A percentile compares a stretch with the other conserved stretches of the same genome.
phyloP scores from a whole-genome alignment of 2,888 invertebrate genomes.

The Cantharis nigra region DNA sequence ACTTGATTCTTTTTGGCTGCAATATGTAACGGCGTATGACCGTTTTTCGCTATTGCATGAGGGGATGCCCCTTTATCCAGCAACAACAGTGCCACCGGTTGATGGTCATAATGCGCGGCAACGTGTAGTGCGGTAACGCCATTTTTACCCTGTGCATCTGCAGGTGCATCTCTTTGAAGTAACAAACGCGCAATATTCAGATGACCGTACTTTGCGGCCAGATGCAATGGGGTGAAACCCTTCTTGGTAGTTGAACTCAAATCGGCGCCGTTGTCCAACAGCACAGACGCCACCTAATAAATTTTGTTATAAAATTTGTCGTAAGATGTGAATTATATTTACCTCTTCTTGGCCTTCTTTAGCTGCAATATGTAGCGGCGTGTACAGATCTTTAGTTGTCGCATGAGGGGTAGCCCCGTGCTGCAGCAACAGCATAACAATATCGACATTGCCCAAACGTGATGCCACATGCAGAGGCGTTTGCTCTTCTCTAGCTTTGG shows the following conservation, averaged over 20 bases:
- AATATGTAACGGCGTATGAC: constrained; percentile 96
- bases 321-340: constrained; percentile 16
- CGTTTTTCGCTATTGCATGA: constrained; percentile 94
- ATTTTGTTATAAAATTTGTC: neutral
- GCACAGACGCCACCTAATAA: constrained; percentile 77
- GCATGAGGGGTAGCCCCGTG: constrained; percentile 91
- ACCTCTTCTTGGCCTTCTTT: constrained; percentile 93
- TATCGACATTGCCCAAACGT: constrained; percentile 93
- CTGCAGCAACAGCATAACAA: constrained; percentile 90
- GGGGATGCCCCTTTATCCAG: constrained; percentile 94
- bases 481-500: constrained; percentile 83
- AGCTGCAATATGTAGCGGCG: constrained; percentile 94
- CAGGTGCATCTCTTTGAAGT: constrained; percentile 82
- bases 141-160: constrained; percentile 89
- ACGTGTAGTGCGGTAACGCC: constrained; percentile 96
- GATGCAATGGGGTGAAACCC: constrained; percentile 95
- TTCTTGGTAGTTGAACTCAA: constrained; percentile 91
- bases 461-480: constrained; percentile 97
- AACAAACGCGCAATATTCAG: constrained; percentile 85
- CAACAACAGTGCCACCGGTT: constrained; percentile 85
- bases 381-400: constrained; percentile 92
- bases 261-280: constrained; percentile 90
- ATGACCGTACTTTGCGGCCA: constrained; percentile 97
- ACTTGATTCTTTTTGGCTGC: constrained; percentile 96
- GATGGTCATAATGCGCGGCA: constrained; percentile 96